Percentiles rank a stretch among this genome's conserved stretches.
phyloP scores from a whole-genome alignment of 2,888 invertebrate genomes.

The Meta bourneti region DNA sequence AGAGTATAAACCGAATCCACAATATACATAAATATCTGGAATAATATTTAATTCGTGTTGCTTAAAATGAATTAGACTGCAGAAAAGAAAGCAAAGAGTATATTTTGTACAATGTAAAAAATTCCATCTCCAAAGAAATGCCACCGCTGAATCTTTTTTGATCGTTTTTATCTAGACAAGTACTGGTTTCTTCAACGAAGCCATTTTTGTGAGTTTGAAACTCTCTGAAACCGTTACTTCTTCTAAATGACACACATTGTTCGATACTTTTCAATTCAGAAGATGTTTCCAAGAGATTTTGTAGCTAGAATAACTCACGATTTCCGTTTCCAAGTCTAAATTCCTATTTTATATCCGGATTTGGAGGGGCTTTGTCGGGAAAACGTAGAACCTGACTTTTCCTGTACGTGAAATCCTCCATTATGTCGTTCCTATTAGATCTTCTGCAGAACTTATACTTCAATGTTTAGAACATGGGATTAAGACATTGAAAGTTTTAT shows the following conservation, averaged over 20 bases:
- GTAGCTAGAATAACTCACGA: neutral
- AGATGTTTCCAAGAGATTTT: slow-evolving; percentile 6
- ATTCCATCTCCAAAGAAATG: too few species aligned
- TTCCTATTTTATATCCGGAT: slow-evolving; percentile 27
- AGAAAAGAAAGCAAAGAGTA: too few species aligned
- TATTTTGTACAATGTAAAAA: too few species aligned
- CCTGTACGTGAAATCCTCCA: neutral
- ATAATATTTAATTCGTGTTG: too few species aligned
- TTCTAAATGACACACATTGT: slow-evolving; percentile 27
- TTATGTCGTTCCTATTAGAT: neutral
- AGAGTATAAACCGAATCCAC: too few species aligned
- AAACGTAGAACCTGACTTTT: neutral
- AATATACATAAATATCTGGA: too few species aligned
- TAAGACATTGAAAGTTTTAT: neutral
- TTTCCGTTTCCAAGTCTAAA: slow-evolving; percentile 25
- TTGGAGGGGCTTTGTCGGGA: neutral
- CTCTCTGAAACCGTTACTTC: slow-evolving; percentile 11
- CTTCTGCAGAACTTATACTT: neutral
- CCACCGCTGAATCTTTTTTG: neutral
- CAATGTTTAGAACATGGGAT: neutral
- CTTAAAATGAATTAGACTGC: too few species aligned
- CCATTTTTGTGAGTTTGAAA: slow-evolving; percentile 34
- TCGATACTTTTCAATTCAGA: slow-evolving; percentile 19
- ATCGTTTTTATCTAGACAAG: neutral
- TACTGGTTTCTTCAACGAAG: slow-evolving; percentile 20